These are phyloP conservation scores for Stenopsyche tienmushanensis DNA, from an alignment of 1,140 invertebrate genomes.

Conservation along the genomic window DNA sequence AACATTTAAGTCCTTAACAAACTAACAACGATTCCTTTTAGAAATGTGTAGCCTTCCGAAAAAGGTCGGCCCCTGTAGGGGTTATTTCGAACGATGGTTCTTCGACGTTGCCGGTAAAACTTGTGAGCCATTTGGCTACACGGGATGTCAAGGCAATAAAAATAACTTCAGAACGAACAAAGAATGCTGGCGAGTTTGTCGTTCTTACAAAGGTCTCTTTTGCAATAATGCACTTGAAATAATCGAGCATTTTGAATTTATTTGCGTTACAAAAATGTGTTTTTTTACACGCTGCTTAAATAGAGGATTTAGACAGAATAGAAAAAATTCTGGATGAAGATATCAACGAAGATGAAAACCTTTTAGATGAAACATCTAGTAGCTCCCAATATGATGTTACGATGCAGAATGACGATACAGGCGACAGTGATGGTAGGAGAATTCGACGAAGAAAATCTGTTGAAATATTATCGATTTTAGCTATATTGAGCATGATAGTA, in stretches of 20 bases:
- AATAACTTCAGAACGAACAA: constrained; percentile 82
- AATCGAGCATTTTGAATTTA: neutral
- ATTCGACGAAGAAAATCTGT: constrained; percentile 7
- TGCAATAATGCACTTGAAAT: constrained; percentile 3
- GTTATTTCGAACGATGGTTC: constrained; percentile 78
- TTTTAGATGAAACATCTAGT: constrained; percentile 6
- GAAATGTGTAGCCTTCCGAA: constrained; percentile 76
- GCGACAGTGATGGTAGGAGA: neutral
- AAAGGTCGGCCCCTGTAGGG: constrained; percentile 78
- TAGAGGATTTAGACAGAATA: constrained; percentile 39
- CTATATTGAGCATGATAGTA: no score
- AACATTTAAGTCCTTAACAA: constrained; percentile 22
- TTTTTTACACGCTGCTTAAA: constrained; percentile 32
- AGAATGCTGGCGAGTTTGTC: constrained; percentile 59
- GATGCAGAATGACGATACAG: constrained; percentile 26
- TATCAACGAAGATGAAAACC: constrained; percentile 20
- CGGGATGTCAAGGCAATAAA: constrained; percentile 85
- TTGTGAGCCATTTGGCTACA: constrained; percentile 80
- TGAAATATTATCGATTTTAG: no score
- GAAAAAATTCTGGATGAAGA: constrained; percentile 36
- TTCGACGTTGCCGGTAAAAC: constrained; percentile 68
- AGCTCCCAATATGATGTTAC: constrained; percentile 20
- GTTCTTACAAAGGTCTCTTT: constrained; percentile 33
- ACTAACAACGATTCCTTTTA: constrained; percentile 44
- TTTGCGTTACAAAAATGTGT: neutral